A percentile compares a stretch with the other conserved stretches of the same genome.
Conservation (phyloP, 2,888 invertebrate species). For the Phragmatobia fuliginosa region DNA sequence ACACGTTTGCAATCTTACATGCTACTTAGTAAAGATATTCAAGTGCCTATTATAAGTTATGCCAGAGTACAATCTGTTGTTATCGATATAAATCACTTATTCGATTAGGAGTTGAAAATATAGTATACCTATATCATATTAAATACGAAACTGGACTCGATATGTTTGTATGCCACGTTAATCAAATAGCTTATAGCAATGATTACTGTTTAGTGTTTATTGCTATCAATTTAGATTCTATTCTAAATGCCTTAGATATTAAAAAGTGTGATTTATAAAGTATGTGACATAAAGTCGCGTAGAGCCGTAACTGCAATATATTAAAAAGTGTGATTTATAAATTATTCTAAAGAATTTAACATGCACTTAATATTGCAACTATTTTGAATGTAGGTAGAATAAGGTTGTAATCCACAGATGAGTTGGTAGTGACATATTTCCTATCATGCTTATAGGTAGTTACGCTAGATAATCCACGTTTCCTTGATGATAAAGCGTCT, state of each 20-base stretch:
- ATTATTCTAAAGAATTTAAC: not conserved
- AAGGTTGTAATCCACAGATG: constrained; percentile 21
- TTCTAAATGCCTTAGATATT: not conserved
- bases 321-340: not conserved
- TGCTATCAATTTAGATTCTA: not conserved
- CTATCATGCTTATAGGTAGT: constrained; percentile 48
- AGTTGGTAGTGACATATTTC: constrained; percentile 49
- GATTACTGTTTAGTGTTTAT: not conserved
- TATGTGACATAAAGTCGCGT: too few relatives aligned
- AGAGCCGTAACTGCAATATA: too few relatives aligned
- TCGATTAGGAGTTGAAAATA: not conserved
- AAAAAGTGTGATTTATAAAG: not conserved
- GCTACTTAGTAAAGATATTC: not conserved
- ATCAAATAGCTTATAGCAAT: not conserved
- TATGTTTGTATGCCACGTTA: not conserved
- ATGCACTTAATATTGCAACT: not conserved
- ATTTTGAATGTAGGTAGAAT: constrained; percentile 23
- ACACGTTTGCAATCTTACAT: not conserved
- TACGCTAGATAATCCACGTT: constrained; percentile 41
- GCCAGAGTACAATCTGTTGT: not conserved
- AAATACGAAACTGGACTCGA: not conserved
- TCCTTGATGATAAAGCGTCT: constrained; percentile 11
- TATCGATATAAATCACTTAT: not conserved
- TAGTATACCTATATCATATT: not conserved
- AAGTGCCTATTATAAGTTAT: constrained; percentile 2